Conservation (phyloP, 2,797 vertebrate species). For the Sphaeramia orbicularis region DNA sequence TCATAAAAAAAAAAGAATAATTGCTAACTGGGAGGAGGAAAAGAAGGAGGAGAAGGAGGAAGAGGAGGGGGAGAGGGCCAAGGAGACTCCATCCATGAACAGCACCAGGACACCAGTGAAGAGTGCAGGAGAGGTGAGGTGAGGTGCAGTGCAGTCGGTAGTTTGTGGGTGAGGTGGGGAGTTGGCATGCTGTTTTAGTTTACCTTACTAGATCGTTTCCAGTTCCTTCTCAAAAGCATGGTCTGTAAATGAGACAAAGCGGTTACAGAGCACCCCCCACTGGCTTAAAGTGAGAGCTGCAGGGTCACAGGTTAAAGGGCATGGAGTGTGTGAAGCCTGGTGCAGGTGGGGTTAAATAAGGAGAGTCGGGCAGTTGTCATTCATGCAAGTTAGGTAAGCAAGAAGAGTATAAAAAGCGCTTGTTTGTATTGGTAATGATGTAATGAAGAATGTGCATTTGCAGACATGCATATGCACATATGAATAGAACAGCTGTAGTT, state of each 20-base stretch:
- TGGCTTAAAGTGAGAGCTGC: constrained; percentile 56
- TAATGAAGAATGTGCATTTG: constrained; percentile 36
- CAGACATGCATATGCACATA: constrained; percentile 20
- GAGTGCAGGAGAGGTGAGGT: constrained; percentile 63
- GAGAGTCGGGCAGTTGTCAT: constrained; percentile 40
- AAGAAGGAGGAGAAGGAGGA: constrained; percentile 43
- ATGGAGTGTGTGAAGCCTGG: constrained; percentile 33
- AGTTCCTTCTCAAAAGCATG: constrained; percentile 99
- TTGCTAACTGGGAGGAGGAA: constrained; percentile 47
- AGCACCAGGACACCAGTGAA: constrained; percentile 73
- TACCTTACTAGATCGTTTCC: constrained; percentile 99
- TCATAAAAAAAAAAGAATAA: constrained; percentile 37
- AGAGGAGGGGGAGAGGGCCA: constrained; percentile 36
- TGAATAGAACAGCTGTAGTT: background rate
- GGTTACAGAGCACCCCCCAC: constrained; percentile 88
- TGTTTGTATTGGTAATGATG: constrained; percentile 10
- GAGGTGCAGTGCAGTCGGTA: constrained; percentile 64
- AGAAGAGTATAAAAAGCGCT: constrained; percentile 24
- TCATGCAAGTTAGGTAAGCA: constrained; percentile 69
- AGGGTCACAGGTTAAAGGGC: constrained; percentile 60
- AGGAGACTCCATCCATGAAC: constrained; percentile 66
- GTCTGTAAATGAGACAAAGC: constrained; percentile 98
- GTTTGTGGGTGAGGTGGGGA: constrained; percentile 39
- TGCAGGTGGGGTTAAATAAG: constrained; percentile 42
- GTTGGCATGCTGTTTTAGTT: constrained; percentile 90